A percentile compares a stretch with the other conserved stretches of the same genome.
These are phyloP conservation scores for Sebastes nivosus DNA, from an alignment of 2,797 vertebrate species.

Conservation along the genomic window DNA sequence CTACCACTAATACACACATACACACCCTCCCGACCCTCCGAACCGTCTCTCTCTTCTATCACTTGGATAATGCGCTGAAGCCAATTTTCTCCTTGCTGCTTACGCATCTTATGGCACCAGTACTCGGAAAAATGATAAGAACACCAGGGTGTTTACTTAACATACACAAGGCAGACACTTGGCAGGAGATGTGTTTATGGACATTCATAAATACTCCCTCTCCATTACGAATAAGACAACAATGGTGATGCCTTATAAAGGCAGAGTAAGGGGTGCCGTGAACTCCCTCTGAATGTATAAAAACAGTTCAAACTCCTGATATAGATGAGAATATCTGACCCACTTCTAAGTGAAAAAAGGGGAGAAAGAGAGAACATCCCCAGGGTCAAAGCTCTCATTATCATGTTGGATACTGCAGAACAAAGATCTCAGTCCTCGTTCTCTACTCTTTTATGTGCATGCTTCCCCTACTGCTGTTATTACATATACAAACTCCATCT, in stretches of 20 bases:
- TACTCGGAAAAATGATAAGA: slow-evolving; percentile 51
- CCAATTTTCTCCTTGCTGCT: slow-evolving; percentile 10
- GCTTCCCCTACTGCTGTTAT: neutral
- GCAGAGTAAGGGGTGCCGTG: slow-evolving; percentile 18
- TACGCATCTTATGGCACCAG: slow-evolving; percentile 33
- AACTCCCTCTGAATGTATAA: slow-evolving; percentile 32
- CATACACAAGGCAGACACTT: slow-evolving; percentile 60
- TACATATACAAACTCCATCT: neutral
- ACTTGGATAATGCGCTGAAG: neutral
- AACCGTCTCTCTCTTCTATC: neutral
- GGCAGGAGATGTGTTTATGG: slow-evolving; percentile 59
- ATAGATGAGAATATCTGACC: slow-evolving; percentile 56
- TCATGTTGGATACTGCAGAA: slow-evolving; percentile 30
- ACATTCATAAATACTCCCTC: slow-evolving; percentile 51
- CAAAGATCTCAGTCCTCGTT: slow-evolving; percentile 14
- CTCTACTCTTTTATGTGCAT: neutral
- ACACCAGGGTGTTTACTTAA: slow-evolving; percentile 47
- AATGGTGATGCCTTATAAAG: slow-evolving; percentile 54
- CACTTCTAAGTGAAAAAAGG: slow-evolving; percentile 39
- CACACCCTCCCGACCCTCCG: neutral
- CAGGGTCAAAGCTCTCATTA: slow-evolving; percentile 61
- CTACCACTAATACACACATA: neutral
- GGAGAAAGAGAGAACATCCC: slow-evolving; percentile 34
- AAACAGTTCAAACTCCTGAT: slow-evolving; percentile 32
- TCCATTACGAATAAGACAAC: slow-evolving; percentile 68